Conservation (phyloP, 2,888 invertebrate genomes). For the Arrhopalites spinosus region DNA sequence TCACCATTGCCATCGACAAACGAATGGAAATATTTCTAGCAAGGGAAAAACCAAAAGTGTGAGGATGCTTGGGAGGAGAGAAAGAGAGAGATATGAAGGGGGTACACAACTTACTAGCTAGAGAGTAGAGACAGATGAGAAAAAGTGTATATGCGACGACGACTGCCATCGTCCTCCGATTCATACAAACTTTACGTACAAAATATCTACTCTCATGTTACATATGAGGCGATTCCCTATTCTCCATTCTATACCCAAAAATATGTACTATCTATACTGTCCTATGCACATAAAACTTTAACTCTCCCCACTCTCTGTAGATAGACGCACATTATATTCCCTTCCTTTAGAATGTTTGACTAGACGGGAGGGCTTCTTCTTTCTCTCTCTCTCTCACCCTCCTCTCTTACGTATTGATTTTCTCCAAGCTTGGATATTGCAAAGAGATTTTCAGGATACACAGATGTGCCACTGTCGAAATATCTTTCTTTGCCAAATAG, state of each 20-base stretch:
- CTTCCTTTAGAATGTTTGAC: conserved; percentile 3
- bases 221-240: background rate
- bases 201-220: conserved; percentile 6
- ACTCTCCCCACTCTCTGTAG: background rate
- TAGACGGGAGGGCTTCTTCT: conserved; percentile 6
- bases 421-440: conserved; percentile 47
- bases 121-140: conserved; percentile 4
- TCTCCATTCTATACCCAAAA: background rate
- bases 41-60: background rate
- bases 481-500: conserved; percentile 10
- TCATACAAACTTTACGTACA: background rate
- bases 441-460: conserved; percentile 50
- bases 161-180: background rate
- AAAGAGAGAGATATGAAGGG: background rate
- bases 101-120: background rate
- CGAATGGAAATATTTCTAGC: conserved; percentile 1
- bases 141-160: background rate
- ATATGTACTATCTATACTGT: background rate
- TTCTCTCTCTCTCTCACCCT: conserved; percentile 10
- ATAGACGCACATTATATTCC: conserved; percentile 2
- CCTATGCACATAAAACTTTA: background rate
- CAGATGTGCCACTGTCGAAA: conserved; percentile 49
- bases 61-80: background rate
- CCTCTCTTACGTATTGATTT: conserved; percentile 47
- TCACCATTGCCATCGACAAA: background rate